Evolutionary conservation across 2,888 invertebrate species (phyloP), one percentile per base, ranked within the genome.

Genomic region (Heteromyza rotundicornis): DNA sequence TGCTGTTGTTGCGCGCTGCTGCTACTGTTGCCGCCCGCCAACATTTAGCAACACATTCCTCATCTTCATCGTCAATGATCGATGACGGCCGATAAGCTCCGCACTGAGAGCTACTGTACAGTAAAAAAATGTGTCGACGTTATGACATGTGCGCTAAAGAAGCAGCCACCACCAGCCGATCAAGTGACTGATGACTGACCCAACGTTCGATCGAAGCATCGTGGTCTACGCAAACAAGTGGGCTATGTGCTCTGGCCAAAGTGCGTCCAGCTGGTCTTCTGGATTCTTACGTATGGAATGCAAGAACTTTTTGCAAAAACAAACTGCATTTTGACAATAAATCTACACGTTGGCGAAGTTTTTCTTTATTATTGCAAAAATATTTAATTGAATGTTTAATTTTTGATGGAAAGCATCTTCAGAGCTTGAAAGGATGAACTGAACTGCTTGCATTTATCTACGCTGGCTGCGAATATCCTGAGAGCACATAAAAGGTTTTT

Each of bases 121-220:
- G n/a, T n/a, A n/a, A 64, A 62, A 70, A 71, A 72, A 77, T 74
- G 76, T 78, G 77, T 77, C 71, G 77, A 73, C 74, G 70, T 74
- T 78, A 76, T 77, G 76, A 78, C 74, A 73, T 27, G 16, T 24
- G 24, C 35, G 53, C 12, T 24, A 16, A 14, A 32, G 10, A 32
- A 2, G 32, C 17, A 7, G 53, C 12, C n/a, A n/a, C n/a, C n/a
- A n/a, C n/a, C n/a, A n/a, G n/a, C n/a, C 22, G 36, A 19, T 20
- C 22, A 20, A n/a, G n/a, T n/a, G n/a, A n/a, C n/a, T n/a, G n/a
- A n/a, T n/a, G n/a, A n/a, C n/a, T n/a, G n/a, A n/a, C n/a, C n/a
- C n/a, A n/a, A n/a, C n/a, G n/a, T n/a, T n/a, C n/a, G n/a, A n/a
- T n/a, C n/a, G n/a, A n/a, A n/a, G n/a, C n/a, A n/a, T n/a, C 52